Evolutionary conservation across 1,140 invertebrate species (phyloP).

Genomic region (Drosophila ambigua): DNA sequence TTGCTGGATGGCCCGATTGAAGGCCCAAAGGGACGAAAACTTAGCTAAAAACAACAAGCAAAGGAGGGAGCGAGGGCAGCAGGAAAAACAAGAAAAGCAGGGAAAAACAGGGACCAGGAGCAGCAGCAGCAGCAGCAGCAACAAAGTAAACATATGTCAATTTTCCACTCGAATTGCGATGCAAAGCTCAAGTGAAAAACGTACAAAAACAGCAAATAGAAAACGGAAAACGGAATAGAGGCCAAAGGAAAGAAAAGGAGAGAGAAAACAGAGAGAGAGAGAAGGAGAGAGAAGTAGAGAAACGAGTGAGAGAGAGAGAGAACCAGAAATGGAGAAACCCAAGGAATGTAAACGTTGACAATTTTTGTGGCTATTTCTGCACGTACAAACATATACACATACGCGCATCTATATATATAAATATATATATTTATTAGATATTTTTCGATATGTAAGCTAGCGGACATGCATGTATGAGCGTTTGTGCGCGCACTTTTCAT

Average conservation of each 20-base stretch:
- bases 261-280: constrained; percentile 1
- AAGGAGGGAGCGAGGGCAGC: background rate
- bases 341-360: constrained; percentile 71
- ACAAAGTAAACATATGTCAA: constrained; percentile 82
- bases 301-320: constrained; percentile 39
- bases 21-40: no score
- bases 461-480: constrained; percentile 40
- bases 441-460: constrained; percentile 5
- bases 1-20: constrained; percentile 38
- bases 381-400: background rate
- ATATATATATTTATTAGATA: constrained; percentile 8
- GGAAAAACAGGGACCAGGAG: constrained; percentile 26
- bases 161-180: constrained; percentile 81
- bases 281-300: constrained; percentile 37
- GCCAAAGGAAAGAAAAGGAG: constrained; percentile 24
- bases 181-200: constrained; percentile 78
- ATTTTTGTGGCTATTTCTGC: constrained; percentile 38
- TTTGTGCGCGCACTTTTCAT: constrained; percentile 56
- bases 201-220: constrained; percentile 62
- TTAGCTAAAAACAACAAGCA: constrained; percentile 7
- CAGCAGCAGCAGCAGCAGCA: constrained; percentile 40
- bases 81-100: constrained; percentile 10
- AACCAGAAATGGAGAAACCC: constrained; percentile 42
- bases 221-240: constrained; percentile 43
- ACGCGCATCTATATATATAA: background rate